Percentiles rank a stretch among this genome's conserved stretches.
Evolutionary conservation across 2,888 invertebrate species (phyloP).

Genomic region (Pollenia labialis): DNA sequence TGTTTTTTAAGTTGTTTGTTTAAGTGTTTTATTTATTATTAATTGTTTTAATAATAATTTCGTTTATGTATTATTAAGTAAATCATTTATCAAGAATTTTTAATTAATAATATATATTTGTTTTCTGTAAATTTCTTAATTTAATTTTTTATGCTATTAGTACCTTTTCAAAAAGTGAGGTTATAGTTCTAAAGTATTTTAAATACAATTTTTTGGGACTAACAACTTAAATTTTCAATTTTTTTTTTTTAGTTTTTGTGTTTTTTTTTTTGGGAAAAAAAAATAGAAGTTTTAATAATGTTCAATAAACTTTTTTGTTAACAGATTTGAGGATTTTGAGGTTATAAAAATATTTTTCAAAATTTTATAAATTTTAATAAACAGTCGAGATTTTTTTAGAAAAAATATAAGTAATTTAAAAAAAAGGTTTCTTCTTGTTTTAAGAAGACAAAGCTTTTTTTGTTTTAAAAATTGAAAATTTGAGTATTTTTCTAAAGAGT

Average conservation of each 20-base stretch:
- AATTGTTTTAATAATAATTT: slow-evolving; percentile 36
- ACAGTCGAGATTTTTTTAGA: too few relatives aligned
- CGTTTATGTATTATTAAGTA: slow-evolving; percentile 39
- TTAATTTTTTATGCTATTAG: slow-evolving; percentile 18
- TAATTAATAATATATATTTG: slow-evolving; percentile 34
- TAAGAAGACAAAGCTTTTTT: too few relatives aligned
- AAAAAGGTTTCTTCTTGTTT: too few relatives aligned
- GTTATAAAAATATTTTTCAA: not conserved
- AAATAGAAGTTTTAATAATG: not conserved
- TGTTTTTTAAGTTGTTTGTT: slow-evolving; percentile 13
- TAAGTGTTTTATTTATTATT: slow-evolving; percentile 31
- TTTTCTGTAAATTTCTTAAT: not conserved
- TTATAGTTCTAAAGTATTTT: slow-evolving; percentile 46
- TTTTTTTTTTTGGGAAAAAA: not conserved
- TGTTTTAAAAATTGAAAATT: too few relatives aligned
- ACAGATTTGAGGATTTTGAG: not conserved
- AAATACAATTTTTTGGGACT: slow-evolving; percentile 34
- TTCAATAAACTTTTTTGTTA: slow-evolving; percentile 54
- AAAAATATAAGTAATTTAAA: too few relatives aligned
- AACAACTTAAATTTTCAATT: slow-evolving; percentile 7
- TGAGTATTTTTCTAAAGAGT: too few relatives aligned
- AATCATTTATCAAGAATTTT: slow-evolving; percentile 12
- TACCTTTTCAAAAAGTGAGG: slow-evolving; percentile 34
- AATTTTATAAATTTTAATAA: not conserved
- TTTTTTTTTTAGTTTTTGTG: not conserved